Evolutionary conservation across 1,140 invertebrate genomes (phyloP).

Genomic region (Pogonomyrmex californicus): DNA sequence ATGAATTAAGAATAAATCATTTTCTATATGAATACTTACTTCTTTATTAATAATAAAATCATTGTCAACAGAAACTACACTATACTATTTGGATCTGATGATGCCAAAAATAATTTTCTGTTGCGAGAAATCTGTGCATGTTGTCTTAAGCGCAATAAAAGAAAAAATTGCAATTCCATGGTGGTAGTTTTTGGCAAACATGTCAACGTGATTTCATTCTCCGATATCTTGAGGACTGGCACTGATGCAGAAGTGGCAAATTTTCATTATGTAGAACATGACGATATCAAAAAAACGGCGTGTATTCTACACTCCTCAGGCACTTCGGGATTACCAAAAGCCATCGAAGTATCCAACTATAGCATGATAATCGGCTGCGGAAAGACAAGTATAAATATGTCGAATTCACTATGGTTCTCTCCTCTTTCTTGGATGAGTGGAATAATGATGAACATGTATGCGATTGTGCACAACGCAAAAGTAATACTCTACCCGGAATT

Average conservation of each 20-base stretch:
- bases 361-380: neutral
- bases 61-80: slow-evolving; percentile 50
- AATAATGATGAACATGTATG: slow-evolving; percentile 41
- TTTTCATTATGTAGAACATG: slow-evolving; percentile 15
- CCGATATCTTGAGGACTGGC: slow-evolving; percentile 32
- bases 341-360: slow-evolving; percentile 90
- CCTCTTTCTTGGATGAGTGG: slow-evolving; percentile 78
- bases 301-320: slow-evolving; percentile 88
- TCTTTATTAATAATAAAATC: too few relatives aligned
- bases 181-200: slow-evolving; percentile 74
- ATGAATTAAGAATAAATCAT: neutral
- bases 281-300: slow-evolving; percentile 61
- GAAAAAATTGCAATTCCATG: slow-evolving; percentile 47
- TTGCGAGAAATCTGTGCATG: slow-evolving; percentile 41
- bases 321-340: slow-evolving; percentile 92
- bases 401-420: slow-evolving; percentile 71
- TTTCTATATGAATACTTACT: too few relatives aligned
- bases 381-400: neutral
- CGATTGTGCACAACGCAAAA: slow-evolving; percentile 80
- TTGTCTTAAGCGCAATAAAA: slow-evolving; percentile 46
- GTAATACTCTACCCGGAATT: slow-evolving; percentile 87
- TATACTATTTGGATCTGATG: slow-evolving; percentile 47
- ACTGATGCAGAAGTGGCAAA: neutral
- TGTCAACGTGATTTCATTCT: slow-evolving; percentile 19
- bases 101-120: slow-evolving; percentile 71